Conservation (phyloP, 2,888 invertebrate species). For the Hyalella azteca region DNA sequence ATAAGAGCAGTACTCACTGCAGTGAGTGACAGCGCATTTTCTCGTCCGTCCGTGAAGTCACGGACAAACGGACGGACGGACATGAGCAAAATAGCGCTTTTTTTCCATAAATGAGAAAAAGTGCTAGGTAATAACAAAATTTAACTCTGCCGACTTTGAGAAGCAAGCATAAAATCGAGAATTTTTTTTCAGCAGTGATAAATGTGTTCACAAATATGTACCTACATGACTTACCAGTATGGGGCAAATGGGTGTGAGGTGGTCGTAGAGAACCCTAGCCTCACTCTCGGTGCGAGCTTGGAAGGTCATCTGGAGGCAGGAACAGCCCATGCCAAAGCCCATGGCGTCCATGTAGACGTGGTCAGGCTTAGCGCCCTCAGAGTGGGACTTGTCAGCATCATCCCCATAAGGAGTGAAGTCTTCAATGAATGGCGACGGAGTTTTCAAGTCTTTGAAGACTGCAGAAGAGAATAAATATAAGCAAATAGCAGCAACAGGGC, state of each 20-base stretch:
- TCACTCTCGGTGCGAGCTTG: slow-evolving; percentile 91
- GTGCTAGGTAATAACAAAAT: too few species aligned
- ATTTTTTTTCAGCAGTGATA: too few species aligned
- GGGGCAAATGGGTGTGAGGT: slow-evolving; percentile 94
- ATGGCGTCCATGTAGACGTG: slow-evolving; percentile 98
- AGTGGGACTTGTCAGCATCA: slow-evolving; percentile 67
- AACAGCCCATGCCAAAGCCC: slow-evolving; percentile 99
- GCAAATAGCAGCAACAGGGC: slow-evolving; percentile 42
- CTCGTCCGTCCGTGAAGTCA: too few species aligned
- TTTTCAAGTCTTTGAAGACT: slow-evolving; percentile 90
- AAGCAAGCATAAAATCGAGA: too few species aligned
- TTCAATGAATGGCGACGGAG: slow-evolving; percentile 78
- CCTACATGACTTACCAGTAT: slow-evolving; percentile 72
- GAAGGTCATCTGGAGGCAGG: slow-evolving; percentile 94
- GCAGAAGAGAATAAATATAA: slow-evolving; percentile 59
- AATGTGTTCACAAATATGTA: too few species aligned
- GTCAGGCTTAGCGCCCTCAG: slow-evolving; percentile 76
- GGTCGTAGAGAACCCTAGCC: slow-evolving; percentile 94
- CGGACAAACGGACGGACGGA: too few species aligned
- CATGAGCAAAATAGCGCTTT: too few species aligned
- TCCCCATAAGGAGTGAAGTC: slow-evolving; percentile 69
- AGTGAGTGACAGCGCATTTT: too few species aligned
- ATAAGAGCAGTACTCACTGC: too few species aligned
- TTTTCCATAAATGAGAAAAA: too few species aligned
- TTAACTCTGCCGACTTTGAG: too few species aligned